Conservation (phyloP, 2,888 invertebrate species). For the Hirtodrosophila cameraria region DNA sequence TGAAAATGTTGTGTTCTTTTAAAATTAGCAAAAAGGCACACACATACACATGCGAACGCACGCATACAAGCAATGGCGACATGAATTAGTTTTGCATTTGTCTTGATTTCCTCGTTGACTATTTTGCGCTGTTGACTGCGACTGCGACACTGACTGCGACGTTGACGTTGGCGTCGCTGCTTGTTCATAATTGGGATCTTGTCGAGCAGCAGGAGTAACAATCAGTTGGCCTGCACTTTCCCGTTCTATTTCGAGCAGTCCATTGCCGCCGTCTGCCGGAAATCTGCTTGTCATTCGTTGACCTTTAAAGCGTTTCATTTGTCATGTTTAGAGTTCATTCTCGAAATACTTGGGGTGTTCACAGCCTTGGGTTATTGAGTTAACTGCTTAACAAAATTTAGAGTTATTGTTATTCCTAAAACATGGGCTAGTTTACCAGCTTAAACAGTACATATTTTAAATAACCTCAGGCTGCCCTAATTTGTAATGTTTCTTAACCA, state of each 20-base stretch:
- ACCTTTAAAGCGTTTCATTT: conserved; percentile 64
- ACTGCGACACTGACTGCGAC: conserved; percentile 11
- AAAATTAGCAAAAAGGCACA: conserved; percentile 76
- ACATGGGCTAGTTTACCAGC: too few relatives aligned
- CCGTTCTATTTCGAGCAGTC: conserved; percentile 58
- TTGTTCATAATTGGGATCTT: conserved; percentile 65
- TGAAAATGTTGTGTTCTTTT: conserved; percentile 75
- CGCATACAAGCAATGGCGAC: conserved; percentile 25
- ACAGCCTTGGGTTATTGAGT: too few relatives aligned
- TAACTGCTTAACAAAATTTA: too few relatives aligned
- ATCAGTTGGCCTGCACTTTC: conserved; percentile 64
- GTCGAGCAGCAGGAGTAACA: conserved; percentile 63
- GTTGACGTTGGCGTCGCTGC: conserved; percentile 30
- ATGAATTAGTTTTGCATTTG: conserved; percentile 52
- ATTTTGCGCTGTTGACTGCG: conserved; percentile 14
- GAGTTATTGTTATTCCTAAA: too few relatives aligned
- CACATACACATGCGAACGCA: conserved; percentile 24
- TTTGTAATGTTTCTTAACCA: neutral
- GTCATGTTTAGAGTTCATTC: conserved; percentile 25
- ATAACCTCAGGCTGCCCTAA: neutral
- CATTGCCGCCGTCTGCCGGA: conserved; percentile 65
- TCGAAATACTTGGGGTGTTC: conserved; percentile 2
- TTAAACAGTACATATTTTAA: too few relatives aligned
- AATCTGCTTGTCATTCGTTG: conserved; percentile 74
- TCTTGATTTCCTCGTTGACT: conserved; percentile 46